Evolutionary conservation across 2,113 vertebrate genomes (phyloP).

Genomic region (Theropithecus gelada): DNA sequence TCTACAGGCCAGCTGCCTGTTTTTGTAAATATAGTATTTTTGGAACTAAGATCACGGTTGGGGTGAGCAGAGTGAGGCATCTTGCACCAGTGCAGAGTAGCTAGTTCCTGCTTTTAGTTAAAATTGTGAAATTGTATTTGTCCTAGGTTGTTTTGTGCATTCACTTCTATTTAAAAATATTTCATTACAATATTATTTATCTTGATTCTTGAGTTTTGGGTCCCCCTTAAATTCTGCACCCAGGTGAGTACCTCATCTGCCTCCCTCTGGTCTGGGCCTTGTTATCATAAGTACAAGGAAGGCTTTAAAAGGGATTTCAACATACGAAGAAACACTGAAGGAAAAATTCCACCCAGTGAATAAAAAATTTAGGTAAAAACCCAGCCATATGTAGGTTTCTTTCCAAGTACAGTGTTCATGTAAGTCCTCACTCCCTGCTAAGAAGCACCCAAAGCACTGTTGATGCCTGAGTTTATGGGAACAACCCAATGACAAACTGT

Average conservation of each 20-base stretch:
- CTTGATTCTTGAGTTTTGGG: neutral
- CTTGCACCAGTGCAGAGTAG: neutral
- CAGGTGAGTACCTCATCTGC: neutral
- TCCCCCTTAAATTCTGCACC: neutral
- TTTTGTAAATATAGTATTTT: conserved; percentile 47
- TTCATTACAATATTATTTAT: neutral
- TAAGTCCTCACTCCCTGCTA: neutral
- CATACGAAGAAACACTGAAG: conserved; percentile 29
- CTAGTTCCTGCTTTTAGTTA: conserved; percentile 7
- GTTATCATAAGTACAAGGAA: conserved; percentile 64
- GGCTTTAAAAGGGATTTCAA: conserved; percentile 64
- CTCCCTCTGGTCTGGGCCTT: neutral
- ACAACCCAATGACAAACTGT: conserved; percentile 63
- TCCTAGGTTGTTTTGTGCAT: neutral
- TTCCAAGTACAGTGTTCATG: neutral
- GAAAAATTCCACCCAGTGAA: conserved; percentile 55
- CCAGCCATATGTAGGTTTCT: neutral
- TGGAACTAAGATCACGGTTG: neutral
- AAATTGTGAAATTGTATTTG: neutral
- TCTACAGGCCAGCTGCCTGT: neutral
- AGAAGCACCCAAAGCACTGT: neutral
- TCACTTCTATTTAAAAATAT: neutral
- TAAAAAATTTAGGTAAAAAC: conserved; percentile 11
- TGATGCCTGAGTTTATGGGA: conserved; percentile 45
- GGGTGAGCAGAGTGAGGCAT: neutral